Evolutionary conservation across 2,113 vertebrate species (phyloP).

Genomic region (Arvicanthis niloticus): DNA sequence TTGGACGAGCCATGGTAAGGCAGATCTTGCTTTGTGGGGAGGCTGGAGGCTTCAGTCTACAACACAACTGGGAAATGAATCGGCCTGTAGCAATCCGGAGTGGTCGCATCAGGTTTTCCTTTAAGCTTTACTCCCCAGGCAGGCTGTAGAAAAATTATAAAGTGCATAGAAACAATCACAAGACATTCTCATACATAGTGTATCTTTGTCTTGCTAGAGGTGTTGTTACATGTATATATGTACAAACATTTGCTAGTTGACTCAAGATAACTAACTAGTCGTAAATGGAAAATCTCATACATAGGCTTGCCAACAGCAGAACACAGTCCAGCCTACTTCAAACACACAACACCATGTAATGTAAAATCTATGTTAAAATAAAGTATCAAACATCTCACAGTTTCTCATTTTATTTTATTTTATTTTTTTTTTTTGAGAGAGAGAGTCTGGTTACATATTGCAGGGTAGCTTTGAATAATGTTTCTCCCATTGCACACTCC

Average conservation of each 20-base stretch:
- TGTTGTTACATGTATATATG: not conserved
- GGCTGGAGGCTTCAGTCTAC: constrained; percentile 69
- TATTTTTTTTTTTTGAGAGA: not conserved
- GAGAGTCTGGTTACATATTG: not conserved
- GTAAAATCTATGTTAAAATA: not conserved
- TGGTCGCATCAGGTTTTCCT: constrained; percentile 83
- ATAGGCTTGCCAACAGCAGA: not conserved
- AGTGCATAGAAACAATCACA: not conserved
- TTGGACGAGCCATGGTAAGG: constrained; percentile 87
- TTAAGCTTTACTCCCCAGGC: not conserved
- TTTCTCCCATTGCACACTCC: not conserved
- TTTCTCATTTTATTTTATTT: not conserved
- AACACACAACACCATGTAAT: not conserved
- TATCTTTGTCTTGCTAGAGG: not conserved
- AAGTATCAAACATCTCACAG: not conserved
- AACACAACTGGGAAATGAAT: constrained; percentile 72
- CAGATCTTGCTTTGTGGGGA: constrained; percentile 58
- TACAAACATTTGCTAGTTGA: not conserved
- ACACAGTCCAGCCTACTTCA: not conserved
- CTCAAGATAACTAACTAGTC: not conserved
- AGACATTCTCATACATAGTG: not conserved
- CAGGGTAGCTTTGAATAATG: not conserved
- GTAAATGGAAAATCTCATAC: not conserved
- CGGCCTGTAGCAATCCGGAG: constrained; percentile 59
- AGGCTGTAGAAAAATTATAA: constrained; percentile 43